Conservation (phyloP, 2,888 invertebrate species). For the Meganola albula region DNA sequence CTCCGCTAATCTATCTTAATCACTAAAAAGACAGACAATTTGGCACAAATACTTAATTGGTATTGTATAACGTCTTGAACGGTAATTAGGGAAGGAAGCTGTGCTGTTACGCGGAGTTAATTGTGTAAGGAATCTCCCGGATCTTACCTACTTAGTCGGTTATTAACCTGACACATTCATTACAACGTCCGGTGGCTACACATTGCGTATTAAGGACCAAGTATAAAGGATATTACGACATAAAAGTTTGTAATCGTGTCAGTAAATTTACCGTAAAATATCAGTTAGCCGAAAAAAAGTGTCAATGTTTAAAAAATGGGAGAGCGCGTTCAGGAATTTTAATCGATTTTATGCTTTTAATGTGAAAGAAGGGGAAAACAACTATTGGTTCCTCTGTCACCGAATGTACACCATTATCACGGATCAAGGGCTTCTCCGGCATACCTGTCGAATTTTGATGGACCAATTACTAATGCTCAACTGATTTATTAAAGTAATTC, state of each 20-base stretch:
- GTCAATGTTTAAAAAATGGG: slow-evolving; percentile 46
- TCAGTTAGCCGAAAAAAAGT: slow-evolving; percentile 36
- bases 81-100: slow-evolving; percentile 30
- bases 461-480: slow-evolving; percentile 48
- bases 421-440: slow-evolving; percentile 46
- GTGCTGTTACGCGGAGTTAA: slow-evolving; percentile 37
- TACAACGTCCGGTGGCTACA: slow-evolving; percentile 64
- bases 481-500: slow-evolving; percentile 50
- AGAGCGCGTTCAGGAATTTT: slow-evolving; percentile 50
- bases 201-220: slow-evolving; percentile 56
- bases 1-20: no score
- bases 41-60: no score
- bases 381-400: slow-evolving; percentile 32
- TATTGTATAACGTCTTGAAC: no score
- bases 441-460: slow-evolving; percentile 55
- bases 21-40: no score
- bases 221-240: slow-evolving; percentile 63
- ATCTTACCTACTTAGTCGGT: slow-evolving; percentile 44
- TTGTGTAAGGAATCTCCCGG: slow-evolving; percentile 51
- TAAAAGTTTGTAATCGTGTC: slow-evolving; percentile 30
- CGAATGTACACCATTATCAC: slow-evolving; percentile 30
- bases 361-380: slow-evolving; percentile 35
- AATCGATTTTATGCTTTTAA: slow-evolving; percentile 50
- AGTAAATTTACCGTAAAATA: slow-evolving; percentile 32
- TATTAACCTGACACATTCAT: slow-evolving; percentile 62